Percentiles rank a stretch among this genome's conserved stretches.
These are phyloP conservation scores for Zapornia atra DNA, from an alignment of 2,113 vertebrate species.

Conservation along the genomic window DNA sequence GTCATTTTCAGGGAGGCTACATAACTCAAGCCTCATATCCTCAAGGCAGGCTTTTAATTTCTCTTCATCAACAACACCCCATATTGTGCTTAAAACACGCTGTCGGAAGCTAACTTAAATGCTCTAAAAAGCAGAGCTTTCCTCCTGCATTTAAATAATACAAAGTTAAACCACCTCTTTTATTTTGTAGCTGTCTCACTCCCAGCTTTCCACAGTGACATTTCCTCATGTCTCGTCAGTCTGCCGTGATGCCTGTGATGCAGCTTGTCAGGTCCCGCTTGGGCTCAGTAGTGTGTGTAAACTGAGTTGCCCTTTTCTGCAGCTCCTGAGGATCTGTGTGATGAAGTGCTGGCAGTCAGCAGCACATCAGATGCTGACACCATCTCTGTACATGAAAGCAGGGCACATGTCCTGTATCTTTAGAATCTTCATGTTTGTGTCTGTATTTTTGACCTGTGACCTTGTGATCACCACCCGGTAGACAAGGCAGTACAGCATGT, in stretches of 20 bases:
- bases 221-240: background rate
- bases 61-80: background rate
- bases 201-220: background rate
- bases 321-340: background rate
- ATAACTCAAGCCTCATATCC: background rate
- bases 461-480: background rate
- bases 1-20: background rate
- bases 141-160: background rate
- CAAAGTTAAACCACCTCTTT: background rate
- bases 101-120: background rate
- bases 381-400: background rate
- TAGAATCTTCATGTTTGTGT: background rate
- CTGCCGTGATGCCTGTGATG: background rate
- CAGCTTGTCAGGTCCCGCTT: accelerated
- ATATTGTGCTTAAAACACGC: background rate
- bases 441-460: background rate
- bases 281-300: background rate
- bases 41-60: background rate
- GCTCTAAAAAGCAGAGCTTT: background rate
- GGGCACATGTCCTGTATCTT: background rate
- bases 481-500: background rate
- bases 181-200: accelerated
- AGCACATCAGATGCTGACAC: background rate
- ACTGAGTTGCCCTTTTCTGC: background rate
- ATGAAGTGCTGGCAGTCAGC: background rate